phyloP scores from a whole-genome alignment of 2,797 vertebrate species.

The Leucoraja ocellata region DNA sequence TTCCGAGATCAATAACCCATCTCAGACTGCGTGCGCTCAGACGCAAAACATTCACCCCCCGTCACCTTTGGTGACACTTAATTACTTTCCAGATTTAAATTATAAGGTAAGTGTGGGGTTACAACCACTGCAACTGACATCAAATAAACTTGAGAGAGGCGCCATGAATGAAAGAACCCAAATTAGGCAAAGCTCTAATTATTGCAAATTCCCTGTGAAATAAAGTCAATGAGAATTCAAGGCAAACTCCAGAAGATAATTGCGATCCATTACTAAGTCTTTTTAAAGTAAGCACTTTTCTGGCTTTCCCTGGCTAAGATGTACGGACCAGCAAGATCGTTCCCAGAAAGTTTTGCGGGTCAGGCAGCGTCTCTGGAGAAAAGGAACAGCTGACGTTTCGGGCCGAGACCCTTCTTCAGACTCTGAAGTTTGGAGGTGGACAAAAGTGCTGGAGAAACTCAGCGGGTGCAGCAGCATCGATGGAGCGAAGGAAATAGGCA shows the following conservation, averaged over 20 bases:
- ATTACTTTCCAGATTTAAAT: constrained; percentile 5
- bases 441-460: no score
- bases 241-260: background rate
- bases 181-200: background rate
- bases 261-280: background rate
- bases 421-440: no score
- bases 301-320: background rate
- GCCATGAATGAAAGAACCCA: background rate
- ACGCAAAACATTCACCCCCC: background rate
- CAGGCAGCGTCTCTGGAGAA: no score
- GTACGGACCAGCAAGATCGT: background rate
- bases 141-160: background rate
- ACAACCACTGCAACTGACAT: background rate
- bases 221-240: background rate
- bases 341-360: background rate
- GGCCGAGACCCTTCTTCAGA: no score
- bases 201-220: constrained; percentile 25
- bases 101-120: background rate
- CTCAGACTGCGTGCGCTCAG: background rate
- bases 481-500: no score
- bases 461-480: no score
- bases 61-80: background rate
- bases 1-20: background rate
- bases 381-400: no score
- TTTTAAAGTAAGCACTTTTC: background rate